Evolutionary conservation across 1,140 invertebrate species (phyloP).

Genomic region (Phymorhynchus buccinoides): DNA sequence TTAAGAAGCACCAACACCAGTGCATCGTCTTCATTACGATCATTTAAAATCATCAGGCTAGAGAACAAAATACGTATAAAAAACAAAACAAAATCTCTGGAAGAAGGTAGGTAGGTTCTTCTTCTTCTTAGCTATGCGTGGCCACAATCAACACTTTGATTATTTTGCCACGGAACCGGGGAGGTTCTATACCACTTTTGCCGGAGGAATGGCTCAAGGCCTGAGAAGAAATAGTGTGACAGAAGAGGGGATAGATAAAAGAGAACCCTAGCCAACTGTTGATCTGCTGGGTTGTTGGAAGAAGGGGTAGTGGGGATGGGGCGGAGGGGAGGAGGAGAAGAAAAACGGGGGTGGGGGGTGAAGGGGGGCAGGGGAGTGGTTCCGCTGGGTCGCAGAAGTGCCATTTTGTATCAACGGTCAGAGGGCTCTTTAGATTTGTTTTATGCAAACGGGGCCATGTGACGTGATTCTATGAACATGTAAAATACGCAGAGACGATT

Average conservation of each 20-base stretch:
- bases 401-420: too few species aligned
- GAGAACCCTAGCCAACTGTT: not conserved
- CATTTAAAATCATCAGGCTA: too few species aligned
- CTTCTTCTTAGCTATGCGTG: too few species aligned
- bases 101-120: not conserved
- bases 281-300: not conserved
- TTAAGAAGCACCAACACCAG: too few species aligned
- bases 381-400: too few species aligned
- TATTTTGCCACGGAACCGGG: too few species aligned
- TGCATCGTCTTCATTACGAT: too few species aligned
- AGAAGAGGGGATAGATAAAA: not conserved
- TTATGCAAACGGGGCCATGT: not conserved
- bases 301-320: not conserved
- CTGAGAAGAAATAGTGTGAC: too few species aligned
- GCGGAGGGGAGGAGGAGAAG: not conserved
- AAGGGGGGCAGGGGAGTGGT: not conserved
- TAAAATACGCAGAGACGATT: not conserved
- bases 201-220: too few species aligned
- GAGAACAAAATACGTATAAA: not conserved
- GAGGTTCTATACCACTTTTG: too few species aligned
- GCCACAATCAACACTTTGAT: too few species aligned
- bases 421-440: not conserved
- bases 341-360: not conserved
- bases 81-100: not conserved
- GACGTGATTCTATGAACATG: not conserved